Conservation (phyloP, 2,113 vertebrate genomes). For the Callopanchax toddi region DNA sequence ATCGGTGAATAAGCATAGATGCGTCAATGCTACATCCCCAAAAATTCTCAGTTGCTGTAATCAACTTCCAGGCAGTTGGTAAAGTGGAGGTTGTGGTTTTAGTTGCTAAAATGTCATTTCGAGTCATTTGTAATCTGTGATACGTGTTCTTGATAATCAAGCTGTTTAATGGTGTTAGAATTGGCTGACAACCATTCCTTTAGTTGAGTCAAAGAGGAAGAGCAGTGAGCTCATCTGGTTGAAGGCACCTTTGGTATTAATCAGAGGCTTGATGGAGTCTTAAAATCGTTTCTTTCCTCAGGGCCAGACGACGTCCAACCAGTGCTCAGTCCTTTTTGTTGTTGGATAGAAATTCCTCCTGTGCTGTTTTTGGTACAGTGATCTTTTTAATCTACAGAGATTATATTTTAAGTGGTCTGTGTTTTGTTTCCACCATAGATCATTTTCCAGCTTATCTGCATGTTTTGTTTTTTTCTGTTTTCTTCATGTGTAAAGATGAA, state of each 20-base stretch:
- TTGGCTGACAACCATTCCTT: constrained; percentile 20
- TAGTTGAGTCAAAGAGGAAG: constrained; percentile 26
- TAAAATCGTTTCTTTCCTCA: constrained; percentile 41
- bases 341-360: constrained; percentile 40
- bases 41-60: no score
- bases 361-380: constrained; percentile 25
- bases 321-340: constrained; percentile 26
- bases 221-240: constrained; percentile 46
- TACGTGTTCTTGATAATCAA: background rate
- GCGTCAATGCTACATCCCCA: constrained; percentile 25
- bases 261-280: constrained; percentile 58
- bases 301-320: constrained; percentile 27
- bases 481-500: background rate
- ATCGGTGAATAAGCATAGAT: constrained; percentile 33
- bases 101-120: no score
- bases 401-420: constrained; percentile 52
- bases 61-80: constrained; percentile 4
- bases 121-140: no score
- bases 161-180: constrained; percentile 7
- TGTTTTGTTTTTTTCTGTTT: constrained; percentile 11
- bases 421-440: constrained; percentile 46
- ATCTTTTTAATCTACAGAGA: constrained; percentile 53
- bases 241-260: constrained; percentile 50
- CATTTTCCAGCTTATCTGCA: constrained; percentile 16
- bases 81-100: constrained; percentile 54